A percentile compares a stretch with the other conserved stretches of the same genome.
Conservation (phyloP, 2,113 vertebrate species). For the Globicephala melas region DNA sequence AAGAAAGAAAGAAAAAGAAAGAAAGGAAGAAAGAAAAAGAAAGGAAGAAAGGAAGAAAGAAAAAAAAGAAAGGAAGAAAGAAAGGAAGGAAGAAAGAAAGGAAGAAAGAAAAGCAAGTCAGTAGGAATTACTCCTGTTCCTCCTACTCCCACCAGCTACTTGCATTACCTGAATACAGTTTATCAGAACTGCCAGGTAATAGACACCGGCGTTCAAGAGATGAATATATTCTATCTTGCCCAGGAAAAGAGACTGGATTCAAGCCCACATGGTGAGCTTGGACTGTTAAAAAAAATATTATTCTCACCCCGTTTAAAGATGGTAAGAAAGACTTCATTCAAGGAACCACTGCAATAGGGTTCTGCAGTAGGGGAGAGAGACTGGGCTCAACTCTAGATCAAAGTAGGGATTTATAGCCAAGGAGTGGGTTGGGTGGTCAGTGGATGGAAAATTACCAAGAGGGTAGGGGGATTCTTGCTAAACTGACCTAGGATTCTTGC, state of each 20-base stretch:
- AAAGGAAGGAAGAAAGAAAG: not conserved
- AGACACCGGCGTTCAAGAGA: too few relatives aligned
- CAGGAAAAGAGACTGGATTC: not conserved
- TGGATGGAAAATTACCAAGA: not conserved
- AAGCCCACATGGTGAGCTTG: not conserved
- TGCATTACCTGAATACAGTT: fast-evolving
- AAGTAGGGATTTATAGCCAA: not conserved
- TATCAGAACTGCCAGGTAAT: not conserved
- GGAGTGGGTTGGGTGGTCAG: not conserved
- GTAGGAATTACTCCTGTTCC: not conserved
- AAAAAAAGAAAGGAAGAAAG: fast-evolving
- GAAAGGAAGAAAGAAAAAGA: too few relatives aligned
- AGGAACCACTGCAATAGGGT: not conserved
- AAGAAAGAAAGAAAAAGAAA: too few relatives aligned
- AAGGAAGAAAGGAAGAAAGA: too few relatives aligned
- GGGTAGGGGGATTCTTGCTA: not conserved
- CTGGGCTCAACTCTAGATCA: not conserved
- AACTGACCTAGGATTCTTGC: not conserved
- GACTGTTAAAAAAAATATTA: not conserved
- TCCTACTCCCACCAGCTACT: too few relatives aligned
- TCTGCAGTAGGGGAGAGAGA: not conserved
- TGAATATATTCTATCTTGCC: not conserved
- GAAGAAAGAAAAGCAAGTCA: not conserved
- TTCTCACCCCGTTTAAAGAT: not conserved
- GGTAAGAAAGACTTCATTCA: not conserved